Base-by-base conservation (phyloP, 1,140 invertebrate genomes). In the Trinorchestia longiramus region DNA sequence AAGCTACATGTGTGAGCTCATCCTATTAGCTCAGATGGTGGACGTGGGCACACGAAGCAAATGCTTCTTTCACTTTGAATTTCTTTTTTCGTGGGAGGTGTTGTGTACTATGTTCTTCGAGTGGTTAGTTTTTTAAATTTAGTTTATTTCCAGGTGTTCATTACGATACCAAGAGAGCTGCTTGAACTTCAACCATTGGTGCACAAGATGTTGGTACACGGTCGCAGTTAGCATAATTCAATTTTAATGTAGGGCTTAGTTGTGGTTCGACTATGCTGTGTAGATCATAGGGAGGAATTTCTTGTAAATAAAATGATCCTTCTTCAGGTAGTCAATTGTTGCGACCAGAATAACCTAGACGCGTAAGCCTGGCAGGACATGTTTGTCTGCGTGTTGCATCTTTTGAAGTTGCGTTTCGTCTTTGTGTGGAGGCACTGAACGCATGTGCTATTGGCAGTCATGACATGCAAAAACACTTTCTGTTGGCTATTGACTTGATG, bases 241-340 rank as follows among this genome's bases (percentile, higher is more conserved):
- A 77, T 77, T 77, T 77, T 77, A 77, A 77, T 23, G 62, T 77
- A 77, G 62, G 62, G 62, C 62, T 77, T 77, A 28, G 62, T 77
- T 77, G 62, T 77, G 28, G 62, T 19, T 77, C 62, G 28, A 77
- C 15, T 77, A 23, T 23, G 36, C 1, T 23, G 62, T 77, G 62
- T 77, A 77, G 62, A 19, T 77, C 15, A 36, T 77, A 77, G 62
- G 28, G 15, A 23, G 62, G 62, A 77, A 36, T 77, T 77, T 77
- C 62, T 77, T 77, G 62, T 77, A 77, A 77, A 77, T 77, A 77
- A 77, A 77, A 77, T 77, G 36, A 77, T 77, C 62, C 62, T 77
- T 77, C 62, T 77, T 36, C 11, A 77, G 36, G 62, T 23, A 77
- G 15, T 77, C 62, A 15, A 23, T 77, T 77, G 11, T 77, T 23